phyloP scores from a whole-genome alignment of 2,888 invertebrate genomes.

The Tromatobia lineatoria region DNA sequence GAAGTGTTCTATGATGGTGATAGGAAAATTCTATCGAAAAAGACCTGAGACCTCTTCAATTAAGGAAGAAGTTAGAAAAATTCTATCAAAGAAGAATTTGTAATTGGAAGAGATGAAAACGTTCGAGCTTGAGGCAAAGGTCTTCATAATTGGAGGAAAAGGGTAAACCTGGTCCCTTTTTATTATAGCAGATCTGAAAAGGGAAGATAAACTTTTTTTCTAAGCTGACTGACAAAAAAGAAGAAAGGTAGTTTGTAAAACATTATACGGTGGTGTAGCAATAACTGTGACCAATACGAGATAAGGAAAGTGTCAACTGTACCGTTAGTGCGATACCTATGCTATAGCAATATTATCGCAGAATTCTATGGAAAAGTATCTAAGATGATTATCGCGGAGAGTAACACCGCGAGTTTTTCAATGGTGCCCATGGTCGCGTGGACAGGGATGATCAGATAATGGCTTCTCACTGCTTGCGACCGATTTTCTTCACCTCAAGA shows the following conservation, averaged over 20 bases:
- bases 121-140: too few relatives aligned
- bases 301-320: conserved; percentile 68
- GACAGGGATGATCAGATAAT: conserved; percentile 67
- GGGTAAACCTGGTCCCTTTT: too few relatives aligned
- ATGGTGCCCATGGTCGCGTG: conserved; percentile 64
- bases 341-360: conserved; percentile 55
- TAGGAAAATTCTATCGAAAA: too few relatives aligned
- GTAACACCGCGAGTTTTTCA: conserved; percentile 55
- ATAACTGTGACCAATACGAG: conserved; percentile 59
- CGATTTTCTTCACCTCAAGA: conserved; percentile 36
- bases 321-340: conserved; percentile 62
- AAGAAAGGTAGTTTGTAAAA: conserved; percentile 52
- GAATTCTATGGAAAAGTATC: conserved; percentile 64
- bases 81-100: too few relatives aligned
- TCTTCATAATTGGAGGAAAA: too few relatives aligned
- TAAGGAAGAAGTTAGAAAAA: too few relatives aligned
- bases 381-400: conserved; percentile 69
- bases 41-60: too few relatives aligned
- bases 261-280: conserved; percentile 53
- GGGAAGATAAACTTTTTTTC: neutral
- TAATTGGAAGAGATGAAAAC: too few relatives aligned
- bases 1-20: too few relatives aligned
- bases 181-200: too few relatives aligned
- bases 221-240: neutral
- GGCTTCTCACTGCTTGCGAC: conserved; percentile 49